A percentile compares a stretch with the other conserved stretches of the same genome.
Conservation (phyloP, 92 coral and sea anemone species). For the Porites cylindrica region DNA sequence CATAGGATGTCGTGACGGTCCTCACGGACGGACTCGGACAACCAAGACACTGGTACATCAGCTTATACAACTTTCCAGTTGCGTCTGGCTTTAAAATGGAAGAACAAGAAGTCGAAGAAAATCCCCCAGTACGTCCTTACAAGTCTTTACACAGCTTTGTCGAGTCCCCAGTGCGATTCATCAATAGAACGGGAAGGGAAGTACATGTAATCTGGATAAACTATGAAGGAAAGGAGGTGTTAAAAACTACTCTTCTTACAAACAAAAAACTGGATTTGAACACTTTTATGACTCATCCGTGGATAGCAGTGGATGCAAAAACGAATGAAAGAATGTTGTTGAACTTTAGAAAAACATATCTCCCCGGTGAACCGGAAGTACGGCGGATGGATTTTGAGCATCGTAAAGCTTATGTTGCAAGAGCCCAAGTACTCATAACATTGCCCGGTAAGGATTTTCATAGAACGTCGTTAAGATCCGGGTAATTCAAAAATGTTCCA, state of each 20-base stretch:
- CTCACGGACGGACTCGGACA: background rate
- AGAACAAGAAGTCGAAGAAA: conserved; percentile 25
- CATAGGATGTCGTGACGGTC: background rate
- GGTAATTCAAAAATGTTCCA: too few relatives aligned
- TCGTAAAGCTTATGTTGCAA: conserved; percentile 56
- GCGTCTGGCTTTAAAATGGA: background rate
- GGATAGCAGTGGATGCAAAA: conserved; percentile 84
- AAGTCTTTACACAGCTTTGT: conserved; percentile 63
- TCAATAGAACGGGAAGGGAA: conserved; percentile 81
- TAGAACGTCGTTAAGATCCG: background rate
- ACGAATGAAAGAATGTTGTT: conserved; percentile 77
- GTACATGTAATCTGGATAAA: conserved; percentile 85
- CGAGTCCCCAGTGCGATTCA: conserved; percentile 75
- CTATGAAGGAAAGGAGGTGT: conserved; percentile 70
- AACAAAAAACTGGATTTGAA: conserved; percentile 36
- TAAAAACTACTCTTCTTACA: conserved; percentile 47
- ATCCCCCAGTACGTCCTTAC: conserved; percentile 20
- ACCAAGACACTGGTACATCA: background rate
- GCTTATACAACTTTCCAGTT: too few relatives aligned
- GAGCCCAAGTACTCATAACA: conserved; percentile 76
- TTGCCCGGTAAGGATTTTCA: conserved; percentile 66
- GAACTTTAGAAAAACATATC: conserved; percentile 76
- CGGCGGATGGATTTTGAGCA: conserved; percentile 54
- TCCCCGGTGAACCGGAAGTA: conserved; percentile 73
- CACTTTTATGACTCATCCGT: conserved; percentile 92